These are phyloP conservation scores for Scomber japonicus DNA, from an alignment of 2,113 vertebrate species.

Conservation along the genomic window DNA sequence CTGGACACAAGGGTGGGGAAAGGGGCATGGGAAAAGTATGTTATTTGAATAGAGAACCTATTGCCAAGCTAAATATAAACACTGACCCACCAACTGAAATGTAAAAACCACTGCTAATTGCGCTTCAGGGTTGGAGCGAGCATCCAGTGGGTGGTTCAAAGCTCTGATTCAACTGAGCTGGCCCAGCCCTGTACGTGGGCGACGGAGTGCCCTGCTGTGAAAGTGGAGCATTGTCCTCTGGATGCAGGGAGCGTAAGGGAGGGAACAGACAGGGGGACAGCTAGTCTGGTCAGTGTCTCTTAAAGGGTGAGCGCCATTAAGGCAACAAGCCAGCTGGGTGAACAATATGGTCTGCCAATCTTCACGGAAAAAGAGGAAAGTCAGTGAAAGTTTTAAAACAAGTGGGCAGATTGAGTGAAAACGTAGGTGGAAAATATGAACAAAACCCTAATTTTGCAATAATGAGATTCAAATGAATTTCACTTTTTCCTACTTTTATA, in stretches of 20 bases:
- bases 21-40: constrained; percentile 71
- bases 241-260: constrained; percentile 24
- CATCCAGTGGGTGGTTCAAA: constrained; percentile 83
- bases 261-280: constrained; percentile 37
- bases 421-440: constrained; percentile 6
- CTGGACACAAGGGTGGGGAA: constrained; percentile 44
- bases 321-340: background rate
- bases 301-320: constrained; percentile 4
- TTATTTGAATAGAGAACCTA: constrained; percentile 71
- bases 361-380: background rate
- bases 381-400: constrained; percentile 5
- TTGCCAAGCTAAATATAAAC: constrained; percentile 81
- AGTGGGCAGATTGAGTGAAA: background rate
- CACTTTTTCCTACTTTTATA: background rate
- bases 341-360: background rate
- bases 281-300: constrained; percentile 59
- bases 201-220: constrained; percentile 67
- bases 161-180: constrained; percentile 67
- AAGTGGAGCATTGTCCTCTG: constrained; percentile 74
- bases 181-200: constrained; percentile 77
- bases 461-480: background rate
- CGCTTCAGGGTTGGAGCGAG: constrained; percentile 63
- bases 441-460: background rate
- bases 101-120: constrained; percentile 78
- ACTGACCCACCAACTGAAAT: constrained; percentile 73